Evolutionary conservation across 2,888 invertebrate genomes (phyloP), one percentile per base, ranked within the genome.

Genomic region (Erebia ligea): DNA sequence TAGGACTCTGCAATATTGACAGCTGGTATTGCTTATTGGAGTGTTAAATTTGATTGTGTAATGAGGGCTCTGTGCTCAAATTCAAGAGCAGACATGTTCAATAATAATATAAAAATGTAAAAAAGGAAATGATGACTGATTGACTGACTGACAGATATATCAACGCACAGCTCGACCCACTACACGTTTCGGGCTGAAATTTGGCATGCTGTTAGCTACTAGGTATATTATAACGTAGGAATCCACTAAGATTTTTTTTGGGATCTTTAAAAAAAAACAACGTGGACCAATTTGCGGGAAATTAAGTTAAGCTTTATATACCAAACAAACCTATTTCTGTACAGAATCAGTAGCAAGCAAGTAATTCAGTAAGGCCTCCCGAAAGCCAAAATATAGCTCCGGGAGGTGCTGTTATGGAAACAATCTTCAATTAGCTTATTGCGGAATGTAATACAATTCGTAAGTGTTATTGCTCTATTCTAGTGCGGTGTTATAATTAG

Each of bases 361-460:
- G 57, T 66, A 66, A 66, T 62, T 62, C 45, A 62, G 62, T 21
- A 21, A 48, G 19, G 48, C 21, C 15, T 45, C 62, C 19, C 6
- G 15, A 48, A 48, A 48, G 48, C 48, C 19, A 48, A 21, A 62
- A 62, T 21, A 62, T 5, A 48, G 17, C 62, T 48, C 48, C 62
- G 21, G 19, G 74, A 79, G 79, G 79, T 79, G 81, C 81, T 81
- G 84, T 86, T 87, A 87, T 88, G 87, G 86, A 82, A 89, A 88
- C 89, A 89, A 84, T 84, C 78, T 76, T 75, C 80, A 81, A 83
- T 86, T 85, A 82, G 82, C 82, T 83, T 78, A 79, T 78, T 79
- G 78, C 79, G 75, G 73, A 74, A 78, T 77, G 79, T 80, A 80
- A 81, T 81, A 86, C 80, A 81, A 74, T 70, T 81, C 80, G 78